phyloP scores from a whole-genome alignment of 2,888 invertebrate genomes.

The Drosophila siamana region DNA sequence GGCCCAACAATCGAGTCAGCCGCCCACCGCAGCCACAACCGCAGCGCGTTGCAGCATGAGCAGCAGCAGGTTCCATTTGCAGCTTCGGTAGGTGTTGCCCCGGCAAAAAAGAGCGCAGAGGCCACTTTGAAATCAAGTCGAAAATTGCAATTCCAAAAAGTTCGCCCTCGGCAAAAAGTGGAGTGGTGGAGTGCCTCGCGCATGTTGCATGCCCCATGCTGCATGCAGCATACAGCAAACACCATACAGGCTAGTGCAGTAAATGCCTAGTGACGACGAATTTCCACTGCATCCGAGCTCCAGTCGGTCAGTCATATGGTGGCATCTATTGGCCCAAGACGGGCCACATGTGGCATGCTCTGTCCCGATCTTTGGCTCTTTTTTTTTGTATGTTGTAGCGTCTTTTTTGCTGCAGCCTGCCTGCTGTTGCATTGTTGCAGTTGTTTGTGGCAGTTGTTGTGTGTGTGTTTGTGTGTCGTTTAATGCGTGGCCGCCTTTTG shows the following conservation, averaged over 20 bases:
- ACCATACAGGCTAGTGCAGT: no score
- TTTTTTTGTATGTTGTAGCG: not conserved
- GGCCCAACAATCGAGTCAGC: conserved; percentile 20
- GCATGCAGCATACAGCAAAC: no score
- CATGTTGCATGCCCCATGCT: conserved; percentile 19
- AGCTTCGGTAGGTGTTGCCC: conserved; percentile 74
- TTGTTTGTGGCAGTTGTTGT: conserved; percentile 36
- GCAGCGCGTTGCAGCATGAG: conserved; percentile 55
- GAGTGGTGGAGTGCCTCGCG: conserved; percentile 13
- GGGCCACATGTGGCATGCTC: conserved; percentile 60
- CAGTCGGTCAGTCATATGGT: conserved; percentile 67
- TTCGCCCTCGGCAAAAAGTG: conserved; percentile 72
- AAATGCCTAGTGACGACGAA: conserved; percentile 40
- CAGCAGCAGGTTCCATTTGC: conserved; percentile 67
- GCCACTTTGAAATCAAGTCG: conserved; percentile 77
- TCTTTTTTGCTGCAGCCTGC: conserved; percentile 9
- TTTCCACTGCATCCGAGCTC: conserved; percentile 21
- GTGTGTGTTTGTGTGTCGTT: conserved; percentile 64
- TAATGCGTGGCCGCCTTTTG: conserved; percentile 75
- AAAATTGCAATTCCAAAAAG: conserved; percentile 81
- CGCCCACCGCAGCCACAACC: conserved; percentile 62
- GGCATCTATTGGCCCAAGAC: conserved; percentile 67
- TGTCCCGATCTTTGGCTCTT: conserved; percentile 18
- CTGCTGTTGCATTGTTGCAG: conserved; percentile 57
- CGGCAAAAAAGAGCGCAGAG: conserved; percentile 42